Evolutionary conservation across 2,113 vertebrate genomes (phyloP), one percentile per base, ranked within the genome.

Genomic region (Bos indicus): DNA sequence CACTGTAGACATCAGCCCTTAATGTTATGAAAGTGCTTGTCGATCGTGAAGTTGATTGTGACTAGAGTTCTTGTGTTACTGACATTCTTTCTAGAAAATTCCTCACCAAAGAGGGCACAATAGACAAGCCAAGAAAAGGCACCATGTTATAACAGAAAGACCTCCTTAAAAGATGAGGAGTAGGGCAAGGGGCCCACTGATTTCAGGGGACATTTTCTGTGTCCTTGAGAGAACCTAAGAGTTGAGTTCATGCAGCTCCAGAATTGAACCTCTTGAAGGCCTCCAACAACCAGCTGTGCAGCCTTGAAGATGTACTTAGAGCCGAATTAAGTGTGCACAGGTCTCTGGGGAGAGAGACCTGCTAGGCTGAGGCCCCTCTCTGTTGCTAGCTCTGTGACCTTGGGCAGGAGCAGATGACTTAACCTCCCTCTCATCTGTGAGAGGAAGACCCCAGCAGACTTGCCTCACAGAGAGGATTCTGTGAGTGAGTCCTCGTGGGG

Each of bases 1-100:
- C 71, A 2, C 0, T 3, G 0, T 26, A 25, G 40, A 30, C 1
- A 0, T 2, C 19, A 51, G n/a, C 36, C 82, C 57, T 67, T 10
- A 25, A 28, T 3, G 33, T 56, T n/a, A 4, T 10, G 28, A 33
- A 11, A 19, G 13, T 17, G 46, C 57, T 83, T 28, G 9, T 81
- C 1, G 0, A 3, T 46, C 3, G 11, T 54, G 26, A 57, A 54
- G 46, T 43, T 71, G 13, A 30, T 15, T 48, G 28, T 40, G 17
- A 33, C 3, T 2, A 30, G 17, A 12, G 43, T 59, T 46, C 57
- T 88, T 67, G 19, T 67, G 19, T 17, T 64, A 19, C 23, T 84
- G 43, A 51, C 17, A 2, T 84, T 57, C 25, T 46, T 82, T 96
- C 84, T 54, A 62, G 80, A 83, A 90, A 17, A 46, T 36, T 54